Evolutionary conservation across 1,140 invertebrate species (phyloP).

Genomic region (Apis laboriosa): DNA sequence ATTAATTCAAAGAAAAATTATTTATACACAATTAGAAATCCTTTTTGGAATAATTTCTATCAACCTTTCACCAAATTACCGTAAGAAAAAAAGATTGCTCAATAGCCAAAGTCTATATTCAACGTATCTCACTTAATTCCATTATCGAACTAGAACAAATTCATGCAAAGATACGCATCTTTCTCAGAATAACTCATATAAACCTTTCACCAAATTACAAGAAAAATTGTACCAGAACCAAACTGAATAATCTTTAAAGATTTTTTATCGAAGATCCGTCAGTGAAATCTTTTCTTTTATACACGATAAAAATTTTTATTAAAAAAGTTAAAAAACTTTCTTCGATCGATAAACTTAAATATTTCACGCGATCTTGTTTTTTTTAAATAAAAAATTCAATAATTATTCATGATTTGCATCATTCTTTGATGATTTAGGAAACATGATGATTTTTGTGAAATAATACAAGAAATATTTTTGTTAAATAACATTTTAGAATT

Average conservation of each 20-base stretch:
- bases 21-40: background rate
- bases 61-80: background rate
- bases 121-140: background rate
- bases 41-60: background rate
- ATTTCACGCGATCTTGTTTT: background rate
- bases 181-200: background rate
- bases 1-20: background rate
- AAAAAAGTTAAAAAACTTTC: background rate
- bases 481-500: background rate
- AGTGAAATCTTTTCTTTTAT: background rate
- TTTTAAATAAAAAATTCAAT: background rate
- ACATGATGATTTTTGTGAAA: background rate
- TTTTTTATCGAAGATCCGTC: background rate
- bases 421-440: background rate
- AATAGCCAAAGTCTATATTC: background rate
- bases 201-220: constrained; percentile 10
- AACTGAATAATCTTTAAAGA: no score
- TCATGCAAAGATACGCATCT: background rate
- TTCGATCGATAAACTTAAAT: background rate
- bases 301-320: background rate
- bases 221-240: constrained; percentile 2
- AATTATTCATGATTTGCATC: background rate
- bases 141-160: constrained; percentile 12
- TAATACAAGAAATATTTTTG: background rate
- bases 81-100: background rate